phyloP scores from a whole-genome alignment of 53 echinoderm and acorn worm genomes.

The Henricia sp. region DNA sequence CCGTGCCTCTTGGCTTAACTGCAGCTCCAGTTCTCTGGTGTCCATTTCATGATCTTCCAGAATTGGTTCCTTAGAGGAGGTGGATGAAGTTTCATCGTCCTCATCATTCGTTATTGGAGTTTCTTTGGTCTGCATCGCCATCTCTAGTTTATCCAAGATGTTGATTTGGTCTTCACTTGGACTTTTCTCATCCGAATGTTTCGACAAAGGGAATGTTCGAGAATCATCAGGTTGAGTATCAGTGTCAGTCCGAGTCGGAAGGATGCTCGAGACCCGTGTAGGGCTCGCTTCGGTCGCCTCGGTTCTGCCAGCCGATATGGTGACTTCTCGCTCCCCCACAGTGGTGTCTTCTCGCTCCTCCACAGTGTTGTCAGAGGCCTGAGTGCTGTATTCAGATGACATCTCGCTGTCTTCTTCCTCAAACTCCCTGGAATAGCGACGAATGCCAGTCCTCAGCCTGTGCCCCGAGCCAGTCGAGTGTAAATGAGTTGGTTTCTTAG shows the following conservation, averaged over 20 bases:
- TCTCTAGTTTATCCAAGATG: slow-evolving; percentile 51
- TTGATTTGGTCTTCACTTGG: slow-evolving; percentile 19
- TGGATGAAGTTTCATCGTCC: neutral
- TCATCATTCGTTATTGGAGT: slow-evolving; percentile 35
- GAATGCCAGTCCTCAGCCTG: slow-evolving; percentile 50
- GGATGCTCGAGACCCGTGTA: slow-evolving; percentile 41
- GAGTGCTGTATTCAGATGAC: slow-evolving; percentile 61
- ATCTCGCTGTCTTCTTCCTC: slow-evolving; percentile 60
- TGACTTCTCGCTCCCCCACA: slow-evolving; percentile 61
- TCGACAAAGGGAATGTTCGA: slow-evolving; percentile 38
- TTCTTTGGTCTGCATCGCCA: slow-evolving; percentile 52
- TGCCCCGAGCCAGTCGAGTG: slow-evolving; percentile 34
- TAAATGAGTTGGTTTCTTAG: slow-evolving; percentile 17
- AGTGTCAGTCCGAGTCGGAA: slow-evolving; percentile 53
- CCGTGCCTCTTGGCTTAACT: slow-evolving; percentile 53
- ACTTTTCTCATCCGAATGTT: slow-evolving; percentile 6
- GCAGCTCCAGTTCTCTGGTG: slow-evolving; percentile 52
- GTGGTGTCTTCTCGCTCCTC: no score
- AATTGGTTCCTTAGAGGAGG: neutral
- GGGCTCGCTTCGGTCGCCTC: slow-evolving; percentile 56
- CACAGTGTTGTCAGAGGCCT: slow-evolving; percentile 63
- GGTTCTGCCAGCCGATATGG: slow-evolving; percentile 31
- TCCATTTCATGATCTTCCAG: slow-evolving; percentile 45
- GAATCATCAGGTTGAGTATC: no score
- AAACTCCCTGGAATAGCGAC: slow-evolving; percentile 50